Base-by-base conservation (phyloP, 2,113 vertebrate species). In the Trematomus loennbergii region DNA sequence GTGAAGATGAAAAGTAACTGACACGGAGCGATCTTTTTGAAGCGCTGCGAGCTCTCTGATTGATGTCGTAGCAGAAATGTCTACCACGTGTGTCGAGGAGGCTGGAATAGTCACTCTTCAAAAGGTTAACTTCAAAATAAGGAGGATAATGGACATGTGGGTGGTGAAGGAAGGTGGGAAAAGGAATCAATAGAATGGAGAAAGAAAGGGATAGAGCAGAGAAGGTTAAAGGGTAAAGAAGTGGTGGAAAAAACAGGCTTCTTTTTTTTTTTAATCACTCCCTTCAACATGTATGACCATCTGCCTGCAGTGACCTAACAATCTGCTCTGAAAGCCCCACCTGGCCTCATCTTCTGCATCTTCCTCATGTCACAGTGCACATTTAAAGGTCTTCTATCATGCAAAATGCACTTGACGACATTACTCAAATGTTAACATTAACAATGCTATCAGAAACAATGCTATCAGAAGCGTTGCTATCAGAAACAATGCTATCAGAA, bases 241-340 rank as follows among this genome's bases (percentile, higher is more conserved):
- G 3, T 29, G 29, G 29, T 29, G 29, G 29, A 4, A 29, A 29
- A 29, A 22, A 22, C 22, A 22, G 2, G 22, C 22, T 2, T 2
- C 22, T 22, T 22, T 73, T 33, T 72, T 63, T 71, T 55, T 53
- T 60, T n/a, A 75, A 78, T 71, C 70, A 69, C 68, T 80, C 79
- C 80, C 80, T 25, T 68, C 20, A 10, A 29, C 59, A 16, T 70
- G 62, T 13, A 48, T n/a, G 74, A 65, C 79, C 85, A 86, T 87
- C 87, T 87, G 83, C 78, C 63, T 82, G 78, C 75, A 61, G 88
- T 72, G 81, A 86, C 75, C 87, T 76, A 72, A 87, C 85, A 84
- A 69, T 83, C 90, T 87, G 81, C 83, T 74, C 52, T 15, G 43
- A 71, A 75, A 70, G 68, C 18, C 74, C 77, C 43, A 20, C 70